Conservation (phyloP, 2,888 invertebrate genomes). For the Athetis lepigone region DNA sequence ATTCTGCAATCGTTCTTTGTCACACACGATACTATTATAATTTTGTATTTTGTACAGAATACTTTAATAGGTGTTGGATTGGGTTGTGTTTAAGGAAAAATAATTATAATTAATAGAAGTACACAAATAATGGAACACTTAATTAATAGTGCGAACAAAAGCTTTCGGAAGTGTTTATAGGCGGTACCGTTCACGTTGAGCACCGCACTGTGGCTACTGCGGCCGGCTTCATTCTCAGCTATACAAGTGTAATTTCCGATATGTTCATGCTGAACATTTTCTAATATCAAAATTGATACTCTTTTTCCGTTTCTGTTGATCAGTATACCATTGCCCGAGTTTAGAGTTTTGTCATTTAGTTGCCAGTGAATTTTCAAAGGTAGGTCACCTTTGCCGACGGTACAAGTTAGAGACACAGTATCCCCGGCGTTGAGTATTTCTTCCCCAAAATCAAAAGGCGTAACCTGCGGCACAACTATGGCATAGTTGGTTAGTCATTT, state of each 20-base stretch:
- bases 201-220: slow-evolving; percentile 91
- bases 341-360: slow-evolving; percentile 90
- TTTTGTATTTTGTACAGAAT: neutral
- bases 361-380: slow-evolving; percentile 93
- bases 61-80: slow-evolving; percentile 18
- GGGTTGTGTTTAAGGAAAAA: slow-evolving; percentile 42
- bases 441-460: slow-evolving; percentile 94
- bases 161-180: slow-evolving; percentile 39
- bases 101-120: slow-evolving; percentile 43
- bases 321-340: slow-evolving; percentile 90
- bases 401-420: slow-evolving; percentile 92
- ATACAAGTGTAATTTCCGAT: slow-evolving; percentile 92
- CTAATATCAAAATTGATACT: slow-evolving; percentile 93
- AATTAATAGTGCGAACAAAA: slow-evolving; percentile 75
- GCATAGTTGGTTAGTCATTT: slow-evolving; percentile 54
- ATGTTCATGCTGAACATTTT: slow-evolving; percentile 91
- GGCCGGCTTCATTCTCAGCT: slow-evolving; percentile 92
- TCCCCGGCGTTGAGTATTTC: slow-evolving; percentile 94
- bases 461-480: slow-evolving; percentile 95
- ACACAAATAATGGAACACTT: slow-evolving; percentile 59
- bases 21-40: slow-evolving; percentile 27
- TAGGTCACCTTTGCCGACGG: slow-evolving; percentile 93
- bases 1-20: slow-evolving; percentile 29
- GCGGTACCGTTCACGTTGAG: slow-evolving; percentile 93
- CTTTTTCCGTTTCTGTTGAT: slow-evolving; percentile 91